Conservation (phyloP, 2,113 vertebrate species). For the Aptenodytes patagonicus region DNA sequence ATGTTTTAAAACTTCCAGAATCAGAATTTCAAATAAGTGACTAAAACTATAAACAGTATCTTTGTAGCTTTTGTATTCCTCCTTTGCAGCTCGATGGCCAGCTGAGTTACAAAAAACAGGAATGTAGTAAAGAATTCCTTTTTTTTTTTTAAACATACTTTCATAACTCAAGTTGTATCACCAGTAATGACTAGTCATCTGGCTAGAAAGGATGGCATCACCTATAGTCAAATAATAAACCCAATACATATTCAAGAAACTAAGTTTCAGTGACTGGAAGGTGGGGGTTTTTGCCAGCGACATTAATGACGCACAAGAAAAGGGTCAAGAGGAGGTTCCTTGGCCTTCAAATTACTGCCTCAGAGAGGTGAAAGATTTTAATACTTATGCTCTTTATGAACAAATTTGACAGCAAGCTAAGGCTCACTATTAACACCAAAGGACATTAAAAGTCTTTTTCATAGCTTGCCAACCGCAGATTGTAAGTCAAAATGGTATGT, state of each 20-base stretch:
- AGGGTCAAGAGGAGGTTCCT: neutral
- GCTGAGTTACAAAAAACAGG: neutral
- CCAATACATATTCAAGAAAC: neutral
- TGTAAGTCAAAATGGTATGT: neutral
- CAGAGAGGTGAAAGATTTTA: neutral
- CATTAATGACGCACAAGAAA: neutral
- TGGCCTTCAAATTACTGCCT: neutral
- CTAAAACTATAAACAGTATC: neutral
- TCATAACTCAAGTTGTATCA: neutral
- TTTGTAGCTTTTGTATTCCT: neutral
- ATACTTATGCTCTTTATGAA: neutral
- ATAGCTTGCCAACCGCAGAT: neutral
- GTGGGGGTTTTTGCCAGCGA: fast-evolving
- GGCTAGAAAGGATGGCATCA: neutral
- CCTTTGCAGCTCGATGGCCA: neutral
- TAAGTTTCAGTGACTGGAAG: neutral
- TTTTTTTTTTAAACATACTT: neutral
- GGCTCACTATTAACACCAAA: neutral
- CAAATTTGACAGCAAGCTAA: neutral
- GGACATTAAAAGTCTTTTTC: neutral
- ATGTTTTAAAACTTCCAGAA: neutral
- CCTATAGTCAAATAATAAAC: neutral
- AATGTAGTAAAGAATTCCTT: neutral
- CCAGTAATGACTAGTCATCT: neutral
- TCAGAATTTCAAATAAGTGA: neutral